Conservation (phyloP, 2,888 invertebrate species). For the Stenodema calcarata region DNA sequence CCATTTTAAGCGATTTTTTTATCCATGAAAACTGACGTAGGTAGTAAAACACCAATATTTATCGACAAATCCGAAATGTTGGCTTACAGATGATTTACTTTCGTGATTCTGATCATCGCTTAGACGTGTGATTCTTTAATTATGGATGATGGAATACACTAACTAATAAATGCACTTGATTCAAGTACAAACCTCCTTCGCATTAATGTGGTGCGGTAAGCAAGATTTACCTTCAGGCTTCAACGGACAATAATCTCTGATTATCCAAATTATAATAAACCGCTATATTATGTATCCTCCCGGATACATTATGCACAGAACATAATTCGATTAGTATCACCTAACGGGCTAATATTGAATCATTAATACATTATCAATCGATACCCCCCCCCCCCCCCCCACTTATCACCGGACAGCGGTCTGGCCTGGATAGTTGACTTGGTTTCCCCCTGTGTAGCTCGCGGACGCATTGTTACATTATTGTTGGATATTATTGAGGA, state of each 20-base stretch:
- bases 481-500: neutral
- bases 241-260: conserved; percentile 19
- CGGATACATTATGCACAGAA: conserved; percentile 37
- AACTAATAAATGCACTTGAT: too few relatives aligned
- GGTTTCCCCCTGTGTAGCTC: neutral
- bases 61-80: too few relatives aligned
- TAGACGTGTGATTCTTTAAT: too few relatives aligned
- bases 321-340: conserved; percentile 47
- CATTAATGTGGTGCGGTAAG: too few relatives aligned
- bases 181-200: too few relatives aligned
- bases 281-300: conserved; percentile 34
- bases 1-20: too few relatives aligned
- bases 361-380: conserved; percentile 43
- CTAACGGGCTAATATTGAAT: conserved; percentile 35
- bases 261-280: conserved; percentile 38
- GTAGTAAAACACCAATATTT: too few relatives aligned
- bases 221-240: neutral
- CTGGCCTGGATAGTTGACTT: neutral
- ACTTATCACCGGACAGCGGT: neutral
- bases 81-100: too few relatives aligned
- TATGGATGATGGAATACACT: too few relatives aligned
- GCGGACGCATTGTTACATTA: neutral
- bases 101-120: too few relatives aligned
- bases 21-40: too few relatives aligned
- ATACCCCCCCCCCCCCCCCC: neutral